Conservation (phyloP, 1,140 invertebrate genomes). For the Subanguina moxae region DNA sequence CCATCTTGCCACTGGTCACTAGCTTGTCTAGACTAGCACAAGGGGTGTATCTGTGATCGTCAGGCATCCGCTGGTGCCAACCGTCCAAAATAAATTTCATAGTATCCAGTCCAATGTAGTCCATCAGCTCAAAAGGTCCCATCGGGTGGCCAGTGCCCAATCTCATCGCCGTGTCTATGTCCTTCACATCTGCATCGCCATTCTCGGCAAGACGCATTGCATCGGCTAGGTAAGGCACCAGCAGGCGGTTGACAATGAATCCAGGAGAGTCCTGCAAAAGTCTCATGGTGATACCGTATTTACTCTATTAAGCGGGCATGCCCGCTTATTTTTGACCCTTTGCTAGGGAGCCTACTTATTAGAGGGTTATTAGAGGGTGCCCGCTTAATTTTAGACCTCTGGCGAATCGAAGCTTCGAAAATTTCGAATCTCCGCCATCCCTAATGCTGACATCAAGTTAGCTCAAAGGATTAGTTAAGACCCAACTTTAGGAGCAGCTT, state of each 20-base stretch:
- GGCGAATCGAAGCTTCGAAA: no score
- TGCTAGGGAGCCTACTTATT: no score
- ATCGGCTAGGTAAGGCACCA: conserved; percentile 75
- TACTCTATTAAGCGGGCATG: no score
- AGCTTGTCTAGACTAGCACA: conserved; percentile 69
- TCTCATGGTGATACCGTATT: no score
- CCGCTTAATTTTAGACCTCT: no score
- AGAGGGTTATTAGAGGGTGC: no score
- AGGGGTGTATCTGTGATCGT: conserved; percentile 66
- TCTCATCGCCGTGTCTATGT: conserved; percentile 65
- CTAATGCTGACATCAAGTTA: no score
- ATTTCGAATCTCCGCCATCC: no score
- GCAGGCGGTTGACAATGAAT: conserved; percentile 78
- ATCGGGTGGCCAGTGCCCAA: conserved; percentile 65
- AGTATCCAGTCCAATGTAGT: conserved; percentile 65
- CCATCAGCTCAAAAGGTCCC: conserved; percentile 64
- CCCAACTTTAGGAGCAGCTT: no score
- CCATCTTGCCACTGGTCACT: conserved; percentile 75
- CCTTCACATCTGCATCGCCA: conserved; percentile 65
- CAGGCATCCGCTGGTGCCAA: conserved; percentile 75
- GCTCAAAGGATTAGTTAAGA: no score
- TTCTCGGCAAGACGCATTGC: conserved; percentile 73
- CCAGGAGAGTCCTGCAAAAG: conserved; percentile 71
- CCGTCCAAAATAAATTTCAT: conserved; percentile 67
- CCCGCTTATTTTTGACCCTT: no score